Evolutionary conservation across 2,113 vertebrate genomes (phyloP).

Genomic region (Sinocyclocheilus grahami): DNA sequence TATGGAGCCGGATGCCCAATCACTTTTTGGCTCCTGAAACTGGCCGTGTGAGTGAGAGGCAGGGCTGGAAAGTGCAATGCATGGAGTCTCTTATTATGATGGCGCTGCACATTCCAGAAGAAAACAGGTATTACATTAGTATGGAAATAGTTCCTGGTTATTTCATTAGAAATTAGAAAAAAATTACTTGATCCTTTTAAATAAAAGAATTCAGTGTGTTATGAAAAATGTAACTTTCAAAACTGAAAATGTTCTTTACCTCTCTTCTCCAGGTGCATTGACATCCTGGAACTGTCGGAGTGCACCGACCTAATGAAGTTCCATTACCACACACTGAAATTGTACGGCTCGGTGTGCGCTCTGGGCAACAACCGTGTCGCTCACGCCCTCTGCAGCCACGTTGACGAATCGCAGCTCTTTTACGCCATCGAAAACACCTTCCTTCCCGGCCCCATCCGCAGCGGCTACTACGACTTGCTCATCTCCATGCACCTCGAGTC

Average conservation of each 20-base stretch:
- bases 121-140: slow-evolving; percentile 80
- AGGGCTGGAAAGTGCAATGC: slow-evolving; percentile 89
- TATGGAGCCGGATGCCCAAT: slow-evolving; percentile 95
- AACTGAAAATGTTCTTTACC: not conserved
- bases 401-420: slow-evolving; percentile 90
- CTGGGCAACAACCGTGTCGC: slow-evolving; percentile 94
- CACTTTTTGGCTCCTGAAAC: slow-evolving; percentile 82
- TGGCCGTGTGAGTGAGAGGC: slow-evolving; percentile 78
- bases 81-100: slow-evolving; percentile 88
- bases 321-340: slow-evolving; percentile 87
- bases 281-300: slow-evolving; percentile 91
- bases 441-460: slow-evolving; percentile 85
- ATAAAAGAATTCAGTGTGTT: not conserved
- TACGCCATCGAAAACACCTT: slow-evolving; percentile 89
- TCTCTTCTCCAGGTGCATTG: slow-evolving; percentile 81
- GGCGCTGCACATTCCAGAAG: slow-evolving; percentile 94
- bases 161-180: not conserved
- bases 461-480: slow-evolving; percentile 91
- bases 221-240: not conserved
- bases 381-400: slow-evolving; percentile 91
- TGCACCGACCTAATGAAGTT: slow-evolving; percentile 84
- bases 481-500: slow-evolving; percentile 94
- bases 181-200: not conserved
- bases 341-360: slow-evolving; percentile 90
- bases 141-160: not conserved